These are phyloP conservation scores for Cremastinae sp. DNA, from an alignment of 2,888 invertebrate species.

Conservation along the genomic window DNA sequence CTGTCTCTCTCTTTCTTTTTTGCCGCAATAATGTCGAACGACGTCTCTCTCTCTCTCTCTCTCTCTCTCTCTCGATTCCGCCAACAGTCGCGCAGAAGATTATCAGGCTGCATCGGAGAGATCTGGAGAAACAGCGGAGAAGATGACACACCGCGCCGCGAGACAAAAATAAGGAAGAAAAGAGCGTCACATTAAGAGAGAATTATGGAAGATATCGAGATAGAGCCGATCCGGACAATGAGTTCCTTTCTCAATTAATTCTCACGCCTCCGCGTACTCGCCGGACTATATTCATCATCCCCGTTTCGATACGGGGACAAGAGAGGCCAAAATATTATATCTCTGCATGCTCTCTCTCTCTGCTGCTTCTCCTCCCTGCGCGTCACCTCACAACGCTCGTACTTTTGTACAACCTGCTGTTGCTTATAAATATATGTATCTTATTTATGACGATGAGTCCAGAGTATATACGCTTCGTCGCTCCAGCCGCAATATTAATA, in stretches of 20 bases:
- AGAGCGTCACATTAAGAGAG: conserved; percentile 77
- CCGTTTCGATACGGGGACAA: conserved; percentile 44
- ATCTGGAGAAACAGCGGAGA: conserved; percentile 45
- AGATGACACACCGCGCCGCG: conserved; percentile 52
- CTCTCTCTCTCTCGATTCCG: conserved; percentile 50
- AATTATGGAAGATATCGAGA: conserved; percentile 74
- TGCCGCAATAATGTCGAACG: conserved; percentile 59
- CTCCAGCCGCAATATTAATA: conserved; percentile 52
- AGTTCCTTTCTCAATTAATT: conserved; percentile 73
- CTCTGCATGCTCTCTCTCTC: conserved; percentile 14
- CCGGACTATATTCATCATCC: conserved; percentile 8
- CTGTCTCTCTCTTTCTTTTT: conserved; percentile 20
- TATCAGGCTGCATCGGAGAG: conserved; percentile 25
- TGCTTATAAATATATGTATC: too few species aligned
- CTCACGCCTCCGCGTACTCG: conserved; percentile 24
- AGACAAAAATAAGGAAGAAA: conserved; percentile 62
- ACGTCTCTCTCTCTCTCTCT: conserved; percentile 19
- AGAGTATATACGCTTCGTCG: conserved; percentile 37
- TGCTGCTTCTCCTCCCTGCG: conserved; percentile 22
- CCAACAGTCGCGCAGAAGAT: conserved; percentile 63
- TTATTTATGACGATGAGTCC: conserved; percentile 1
- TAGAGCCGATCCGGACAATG: conserved; percentile 67
- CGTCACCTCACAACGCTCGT: too few species aligned
- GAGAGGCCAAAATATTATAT: conserved; percentile 46
- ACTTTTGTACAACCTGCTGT: too few species aligned